These are phyloP conservation scores for Gryon sp. DNA, from an alignment of 1,140 invertebrate species.

Conservation along the genomic window DNA sequence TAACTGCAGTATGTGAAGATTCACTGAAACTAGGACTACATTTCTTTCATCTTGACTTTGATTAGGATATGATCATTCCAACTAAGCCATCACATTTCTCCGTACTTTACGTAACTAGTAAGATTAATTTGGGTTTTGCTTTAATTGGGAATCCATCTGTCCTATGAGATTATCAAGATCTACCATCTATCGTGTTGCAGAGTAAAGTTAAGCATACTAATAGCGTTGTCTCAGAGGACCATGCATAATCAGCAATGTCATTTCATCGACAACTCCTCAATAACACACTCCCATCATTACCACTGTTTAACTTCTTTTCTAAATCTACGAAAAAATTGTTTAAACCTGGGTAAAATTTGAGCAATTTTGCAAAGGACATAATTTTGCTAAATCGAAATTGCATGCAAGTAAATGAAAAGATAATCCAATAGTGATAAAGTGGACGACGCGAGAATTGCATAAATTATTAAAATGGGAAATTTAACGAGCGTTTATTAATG, in stretches of 20 bases:
- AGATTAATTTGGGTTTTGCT: slow-evolving; percentile 24
- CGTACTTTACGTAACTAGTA: slow-evolving; percentile 1
- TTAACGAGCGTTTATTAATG: slow-evolving; percentile 58
- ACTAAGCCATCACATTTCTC: not conserved
- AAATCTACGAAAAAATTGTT: not conserved
- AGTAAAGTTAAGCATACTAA: slow-evolving; percentile 46
- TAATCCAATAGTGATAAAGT: slow-evolving; percentile 27
- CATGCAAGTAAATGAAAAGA: slow-evolving; percentile 5
- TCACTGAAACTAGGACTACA: too few species aligned
- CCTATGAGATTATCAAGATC: slow-evolving; percentile 46
- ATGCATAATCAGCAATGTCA: slow-evolving; percentile 14
- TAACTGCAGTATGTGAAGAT: too few species aligned
- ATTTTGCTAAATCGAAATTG: not conserved
- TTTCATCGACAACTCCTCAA: slow-evolving; percentile 25
- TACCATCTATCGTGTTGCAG: slow-evolving; percentile 37
- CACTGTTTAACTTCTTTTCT: too few species aligned
- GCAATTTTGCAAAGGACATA: not conserved
- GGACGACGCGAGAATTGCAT: slow-evolving; percentile 26
- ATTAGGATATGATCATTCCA: too few species aligned
- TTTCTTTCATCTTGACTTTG: too few species aligned
- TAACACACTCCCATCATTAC: not conserved
- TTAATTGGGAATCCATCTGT: slow-evolving; percentile 45
- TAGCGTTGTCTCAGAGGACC: slow-evolving; percentile 35
- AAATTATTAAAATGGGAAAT: slow-evolving; percentile 48
- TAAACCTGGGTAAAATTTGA: too few species aligned